phyloP scores from a whole-genome alignment of 2,113 vertebrate genomes.

The Blennius ocellaris region DNA sequence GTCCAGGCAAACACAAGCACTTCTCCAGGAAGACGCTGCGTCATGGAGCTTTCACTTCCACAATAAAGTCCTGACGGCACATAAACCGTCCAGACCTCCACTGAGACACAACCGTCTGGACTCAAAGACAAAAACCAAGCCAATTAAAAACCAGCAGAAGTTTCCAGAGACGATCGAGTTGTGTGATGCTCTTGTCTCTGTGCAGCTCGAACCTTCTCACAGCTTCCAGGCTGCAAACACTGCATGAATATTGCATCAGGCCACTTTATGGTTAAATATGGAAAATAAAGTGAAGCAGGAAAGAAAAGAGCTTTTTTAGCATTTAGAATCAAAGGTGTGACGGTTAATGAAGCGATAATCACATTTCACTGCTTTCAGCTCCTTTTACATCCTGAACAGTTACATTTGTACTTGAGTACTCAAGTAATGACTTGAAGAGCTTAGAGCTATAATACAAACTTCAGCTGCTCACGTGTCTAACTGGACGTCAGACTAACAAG shows the following conservation, averaged over 20 bases:
- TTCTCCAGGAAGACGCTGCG: too few relatives aligned
- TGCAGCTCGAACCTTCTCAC: slow-evolving; percentile 14
- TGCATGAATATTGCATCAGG: slow-evolving; percentile 14
- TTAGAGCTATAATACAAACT: too few relatives aligned
- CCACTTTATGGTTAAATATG: slow-evolving; percentile 25
- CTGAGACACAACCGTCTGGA: too few relatives aligned
- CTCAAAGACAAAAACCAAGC: slow-evolving; percentile 12
- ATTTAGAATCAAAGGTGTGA: slow-evolving; percentile 18
- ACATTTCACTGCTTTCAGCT: slow-evolving; percentile 37
- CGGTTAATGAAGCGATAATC: slow-evolving; percentile 46
- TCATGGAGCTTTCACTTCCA: too few relatives aligned
- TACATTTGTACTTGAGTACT: too few relatives aligned
- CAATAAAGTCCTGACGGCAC: too few relatives aligned
- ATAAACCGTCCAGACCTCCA: too few relatives aligned
- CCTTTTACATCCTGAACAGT: slow-evolving; percentile 1
- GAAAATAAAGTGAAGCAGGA: background rate
- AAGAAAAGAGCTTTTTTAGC: slow-evolving; percentile 21
- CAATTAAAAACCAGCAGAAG: slow-evolving; percentile 24
- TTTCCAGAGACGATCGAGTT: background rate
- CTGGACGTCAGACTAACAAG: too few relatives aligned
- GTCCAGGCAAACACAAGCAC: too few relatives aligned
- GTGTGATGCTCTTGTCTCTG: background rate
- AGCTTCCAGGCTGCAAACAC: slow-evolving; percentile 7
- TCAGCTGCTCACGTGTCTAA: too few relatives aligned
- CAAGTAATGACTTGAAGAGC: too few relatives aligned